Evolutionary conservation across 1,140 invertebrate genomes (phyloP), one percentile per base, ranked within the genome.

Genomic region (Pseudoatta argentina): DNA sequence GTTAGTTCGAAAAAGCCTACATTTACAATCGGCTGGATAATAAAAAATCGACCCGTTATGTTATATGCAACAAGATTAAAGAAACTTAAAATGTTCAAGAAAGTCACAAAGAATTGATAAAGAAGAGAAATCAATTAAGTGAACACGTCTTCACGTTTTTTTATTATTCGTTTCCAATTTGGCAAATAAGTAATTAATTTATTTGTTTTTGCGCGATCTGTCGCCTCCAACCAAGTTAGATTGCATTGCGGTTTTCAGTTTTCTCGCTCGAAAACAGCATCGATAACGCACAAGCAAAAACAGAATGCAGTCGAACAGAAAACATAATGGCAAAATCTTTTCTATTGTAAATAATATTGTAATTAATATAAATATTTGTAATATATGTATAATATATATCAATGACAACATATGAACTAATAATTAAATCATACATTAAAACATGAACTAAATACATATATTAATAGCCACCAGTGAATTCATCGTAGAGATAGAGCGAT

Each of bases 181-280:
- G n/a, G 53, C 85, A 91, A 73, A 90, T 86, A 81, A 88, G 55
- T 66, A 79, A 61, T 90, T 91, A 88, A 88, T 88, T 90, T 83
- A 67, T 90, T 90, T 76, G 77, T 75, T 53, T 78, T 55, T 39
- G 67, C 3, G 48, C 39, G 30, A 34, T 12, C 34, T 61, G 27
- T 44, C 71, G 66, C 69, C 61, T 79, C 79, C 75, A 39, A 86
- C 79, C 34, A 91, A 91, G 88, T 90, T 90, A 90, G 77, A 90
- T 90, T 90, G 81, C 88, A 34, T 78, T 87, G 88, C 77, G 86
- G 89, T 90, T 89, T 89, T 69, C 64, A 85, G 87, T 64, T 90
- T 89, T 90, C 86, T 72, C 61, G 59, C 55, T 51, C 48, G 39
- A 10, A 14, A 81, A 75, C 53, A 30, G 51, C 66, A 90, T 78